phyloP scores from a whole-genome alignment of 2,113 vertebrate genomes.

The Brachirus orientalis region DNA sequence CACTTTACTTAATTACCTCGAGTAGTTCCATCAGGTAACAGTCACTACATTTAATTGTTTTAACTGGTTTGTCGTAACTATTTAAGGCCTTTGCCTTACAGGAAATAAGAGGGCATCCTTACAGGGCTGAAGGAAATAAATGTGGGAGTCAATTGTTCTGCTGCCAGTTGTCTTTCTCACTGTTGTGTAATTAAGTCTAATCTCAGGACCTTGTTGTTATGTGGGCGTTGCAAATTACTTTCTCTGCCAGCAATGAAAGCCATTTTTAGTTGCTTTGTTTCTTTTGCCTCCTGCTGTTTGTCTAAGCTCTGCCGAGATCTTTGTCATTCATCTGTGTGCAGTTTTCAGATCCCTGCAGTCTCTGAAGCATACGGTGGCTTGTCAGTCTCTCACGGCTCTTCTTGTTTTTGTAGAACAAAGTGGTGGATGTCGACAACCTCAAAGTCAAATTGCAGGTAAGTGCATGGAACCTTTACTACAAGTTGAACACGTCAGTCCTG shows the following conservation, averaged over 20 bases:
- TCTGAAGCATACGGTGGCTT: conserved; percentile 35
- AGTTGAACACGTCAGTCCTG: too few relatives aligned
- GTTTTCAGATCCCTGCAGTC: conserved; percentile 20
- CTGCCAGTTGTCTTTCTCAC: conserved; percentile 70
- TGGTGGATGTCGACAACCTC: conserved; percentile 90
- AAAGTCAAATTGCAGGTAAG: conserved; percentile 91
- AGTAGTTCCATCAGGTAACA: neutral
- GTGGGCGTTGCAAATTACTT: conserved; percentile 69
- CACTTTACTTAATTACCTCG: neutral
- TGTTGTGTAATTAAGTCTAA: conserved; percentile 78
- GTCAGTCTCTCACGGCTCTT: conserved; percentile 26
- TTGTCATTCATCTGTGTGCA: conserved; percentile 35
- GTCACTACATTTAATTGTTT: conserved; percentile 3
- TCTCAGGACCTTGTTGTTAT: conserved; percentile 67
- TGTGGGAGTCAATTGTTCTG: conserved; percentile 68
- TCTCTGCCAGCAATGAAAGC: conserved; percentile 63
- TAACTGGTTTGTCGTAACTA: conserved; percentile 13
- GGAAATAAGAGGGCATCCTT: conserved; percentile 63
- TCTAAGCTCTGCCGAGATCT: conserved; percentile 22
- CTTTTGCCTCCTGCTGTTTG: conserved; percentile 47
- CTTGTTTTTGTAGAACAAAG: conserved; percentile 89
- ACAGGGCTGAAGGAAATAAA: conserved; percentile 73
- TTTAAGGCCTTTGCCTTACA: conserved; percentile 42
- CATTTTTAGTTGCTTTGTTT: conserved; percentile 59
- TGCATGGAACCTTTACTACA: neutral